phyloP scores from a whole-genome alignment of 2,888 invertebrate species.

The Eutolmus rufibarbis region DNA sequence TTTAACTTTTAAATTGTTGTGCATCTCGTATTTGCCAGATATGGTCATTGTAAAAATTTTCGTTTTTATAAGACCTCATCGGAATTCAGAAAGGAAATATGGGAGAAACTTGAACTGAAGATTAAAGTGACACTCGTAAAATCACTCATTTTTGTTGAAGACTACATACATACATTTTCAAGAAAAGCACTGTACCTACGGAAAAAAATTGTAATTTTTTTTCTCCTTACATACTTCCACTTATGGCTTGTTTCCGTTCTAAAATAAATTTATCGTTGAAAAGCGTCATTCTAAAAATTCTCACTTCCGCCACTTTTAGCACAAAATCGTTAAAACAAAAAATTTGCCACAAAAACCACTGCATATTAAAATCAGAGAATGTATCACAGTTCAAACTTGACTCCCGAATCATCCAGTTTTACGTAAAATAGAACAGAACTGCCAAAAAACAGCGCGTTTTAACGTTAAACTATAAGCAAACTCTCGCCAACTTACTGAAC shows the following conservation, averaged over 20 bases:
- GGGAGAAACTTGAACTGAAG: neutral
- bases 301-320: neutral
- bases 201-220: neutral
- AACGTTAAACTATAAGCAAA: neutral
- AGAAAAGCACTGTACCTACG: neutral
- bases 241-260: neutral
- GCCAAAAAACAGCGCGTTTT: neutral
- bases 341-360: neutral
- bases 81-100: neutral
- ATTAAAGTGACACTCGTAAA: neutral
- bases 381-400: neutral
- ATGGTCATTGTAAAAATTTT: too few species aligned
- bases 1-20: too few species aligned
- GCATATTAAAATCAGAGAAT: neutral
- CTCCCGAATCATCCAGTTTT: neutral
- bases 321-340: neutral
- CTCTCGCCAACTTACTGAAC: neutral
- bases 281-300: neutral
- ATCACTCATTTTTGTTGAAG: neutral
- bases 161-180: neutral
- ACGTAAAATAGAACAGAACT: neutral
- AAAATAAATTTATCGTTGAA: neutral
- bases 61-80: neutral
- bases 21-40: too few species aligned
- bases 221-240: neutral